phyloP scores from a whole-genome alignment of 2,113 vertebrate species.

The Brevimyrus niger region DNA sequence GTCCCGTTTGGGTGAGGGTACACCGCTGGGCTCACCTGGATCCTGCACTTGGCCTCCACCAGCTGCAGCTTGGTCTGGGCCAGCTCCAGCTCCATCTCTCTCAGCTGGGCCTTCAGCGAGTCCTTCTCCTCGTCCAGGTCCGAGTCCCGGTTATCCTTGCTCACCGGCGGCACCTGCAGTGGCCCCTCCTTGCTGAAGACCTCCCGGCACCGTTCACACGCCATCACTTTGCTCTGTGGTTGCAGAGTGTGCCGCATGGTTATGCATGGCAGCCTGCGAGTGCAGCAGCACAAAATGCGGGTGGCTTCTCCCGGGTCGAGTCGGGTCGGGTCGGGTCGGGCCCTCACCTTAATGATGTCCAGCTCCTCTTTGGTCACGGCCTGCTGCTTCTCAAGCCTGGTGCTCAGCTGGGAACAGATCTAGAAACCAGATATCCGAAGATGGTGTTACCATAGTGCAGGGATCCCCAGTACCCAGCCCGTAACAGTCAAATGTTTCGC shows the following conservation, averaged over 20 bases:
- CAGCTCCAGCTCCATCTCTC: constrained; percentile 93
- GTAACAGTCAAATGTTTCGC: background rate
- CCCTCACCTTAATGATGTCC: constrained; percentile 80
- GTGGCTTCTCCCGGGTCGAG: constrained; percentile 19
- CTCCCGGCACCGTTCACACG: constrained; percentile 87
- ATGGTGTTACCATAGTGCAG: background rate
- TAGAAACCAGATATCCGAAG: constrained; percentile 45
- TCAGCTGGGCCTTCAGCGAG: constrained; percentile 83
- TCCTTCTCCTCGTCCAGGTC: constrained; percentile 89
- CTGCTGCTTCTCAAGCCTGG: constrained; percentile 90
- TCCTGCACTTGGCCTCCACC: constrained; percentile 97
- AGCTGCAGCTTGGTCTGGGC: constrained; percentile 98
- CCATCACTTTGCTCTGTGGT: constrained; percentile 81
- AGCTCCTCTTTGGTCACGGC: constrained; percentile 88
- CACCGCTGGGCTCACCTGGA: constrained; percentile 69
- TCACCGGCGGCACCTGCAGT: constrained; percentile 61
- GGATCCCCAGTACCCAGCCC: background rate
- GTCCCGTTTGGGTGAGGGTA: background rate
- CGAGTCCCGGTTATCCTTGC: constrained; percentile 53
- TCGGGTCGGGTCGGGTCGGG: constrained; percentile 22
- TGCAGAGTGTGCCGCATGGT: background rate
- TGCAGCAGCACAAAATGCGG: background rate
- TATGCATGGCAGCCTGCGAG: background rate
- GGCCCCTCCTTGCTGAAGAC: constrained; percentile 82
- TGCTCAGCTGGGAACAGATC: constrained; percentile 98